A percentile compares a stretch with the other conserved stretches of the same genome.
These are phyloP conservation scores for Fopius arisanus DNA, from an alignment of 1,140 invertebrate species.

Conservation along the genomic window DNA sequence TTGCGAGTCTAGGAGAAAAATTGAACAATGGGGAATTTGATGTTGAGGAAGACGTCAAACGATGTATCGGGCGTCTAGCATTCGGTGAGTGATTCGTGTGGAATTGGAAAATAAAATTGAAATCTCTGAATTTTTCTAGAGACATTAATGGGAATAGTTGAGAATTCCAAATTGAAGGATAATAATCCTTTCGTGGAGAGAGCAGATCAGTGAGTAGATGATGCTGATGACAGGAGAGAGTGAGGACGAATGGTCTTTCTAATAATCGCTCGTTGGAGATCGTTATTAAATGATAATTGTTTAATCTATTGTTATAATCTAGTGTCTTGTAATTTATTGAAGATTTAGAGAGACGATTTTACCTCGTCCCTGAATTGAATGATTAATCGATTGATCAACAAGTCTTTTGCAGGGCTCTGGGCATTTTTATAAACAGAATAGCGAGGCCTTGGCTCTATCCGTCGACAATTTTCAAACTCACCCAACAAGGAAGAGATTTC, in stretches of 20 bases:
- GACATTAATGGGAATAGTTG: background rate
- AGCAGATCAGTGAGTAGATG: background rate
- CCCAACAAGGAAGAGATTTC: background rate
- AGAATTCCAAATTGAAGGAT: background rate
- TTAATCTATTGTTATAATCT: no score
- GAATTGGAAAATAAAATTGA: no score
- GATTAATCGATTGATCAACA: background rate
- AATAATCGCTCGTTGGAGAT: no score
- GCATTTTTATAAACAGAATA: background rate
- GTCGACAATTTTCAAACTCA: background rate
- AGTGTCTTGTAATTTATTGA: no score
- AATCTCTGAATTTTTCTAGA: background rate
- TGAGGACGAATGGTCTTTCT: no score
- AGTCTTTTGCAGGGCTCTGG: background rate
- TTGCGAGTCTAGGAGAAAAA: background rate
- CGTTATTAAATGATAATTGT: no score
- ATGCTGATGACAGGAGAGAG: no score
- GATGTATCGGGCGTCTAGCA: background rate
- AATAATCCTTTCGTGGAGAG: background rate
- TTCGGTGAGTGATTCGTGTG: background rate
- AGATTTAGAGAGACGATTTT: no score
- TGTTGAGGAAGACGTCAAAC: background rate
- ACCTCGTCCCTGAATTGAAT: background rate
- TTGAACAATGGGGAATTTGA: background rate
- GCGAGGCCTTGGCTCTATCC: background rate